Conservation (phyloP, 2,888 invertebrate species). For the Charanyca ferruginea region DNA sequence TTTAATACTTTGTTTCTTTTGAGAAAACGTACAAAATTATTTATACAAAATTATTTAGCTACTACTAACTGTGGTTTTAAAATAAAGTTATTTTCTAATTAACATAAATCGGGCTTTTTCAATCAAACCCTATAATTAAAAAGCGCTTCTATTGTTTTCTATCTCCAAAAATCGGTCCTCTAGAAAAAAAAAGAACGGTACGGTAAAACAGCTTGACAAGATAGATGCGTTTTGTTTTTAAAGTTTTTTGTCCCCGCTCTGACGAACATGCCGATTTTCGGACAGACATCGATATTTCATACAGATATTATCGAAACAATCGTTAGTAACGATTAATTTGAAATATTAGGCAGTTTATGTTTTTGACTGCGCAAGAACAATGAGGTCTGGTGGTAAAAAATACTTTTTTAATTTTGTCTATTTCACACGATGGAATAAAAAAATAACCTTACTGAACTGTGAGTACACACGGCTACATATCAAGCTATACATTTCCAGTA, state of each 20-base stretch:
- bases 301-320: slow-evolving; percentile 71
- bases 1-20: neutral
- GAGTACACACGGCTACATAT: too few species aligned
- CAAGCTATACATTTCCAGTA: too few species aligned
- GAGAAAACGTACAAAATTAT: neutral
- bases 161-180: neutral
- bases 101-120: slow-evolving; percentile 14
- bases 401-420: neutral
- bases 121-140: slow-evolving; percentile 43
- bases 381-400: neutral
- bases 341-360: slow-evolving; percentile 60
- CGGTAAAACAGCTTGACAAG: slow-evolving; percentile 75
- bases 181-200: slow-evolving; percentile 68
- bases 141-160: slow-evolving; percentile 45
- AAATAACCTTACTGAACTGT: too few species aligned
- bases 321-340: slow-evolving; percentile 77
- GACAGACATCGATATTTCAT: slow-evolving; percentile 80
- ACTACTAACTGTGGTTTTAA: neutral
- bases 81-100: neutral
- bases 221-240: slow-evolving; percentile 71
- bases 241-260: slow-evolving; percentile 74
- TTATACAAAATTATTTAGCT: neutral
- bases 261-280: slow-evolving; percentile 81
- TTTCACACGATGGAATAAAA: neutral
- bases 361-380: slow-evolving; percentile 8